Evolutionary conservation across 2,888 invertebrate species (phyloP).

Genomic region (Epinotia demarniana): DNA sequence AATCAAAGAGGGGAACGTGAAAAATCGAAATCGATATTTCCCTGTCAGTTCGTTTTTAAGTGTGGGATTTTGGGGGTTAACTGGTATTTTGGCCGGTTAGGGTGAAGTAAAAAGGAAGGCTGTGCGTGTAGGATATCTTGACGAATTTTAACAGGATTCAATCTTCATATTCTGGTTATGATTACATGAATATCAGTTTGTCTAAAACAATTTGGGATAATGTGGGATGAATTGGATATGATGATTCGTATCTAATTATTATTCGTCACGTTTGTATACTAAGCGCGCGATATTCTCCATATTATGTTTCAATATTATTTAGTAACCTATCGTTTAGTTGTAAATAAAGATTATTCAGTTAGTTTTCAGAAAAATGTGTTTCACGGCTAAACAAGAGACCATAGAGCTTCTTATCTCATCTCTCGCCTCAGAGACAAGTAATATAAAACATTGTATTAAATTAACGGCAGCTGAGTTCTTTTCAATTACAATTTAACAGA

Average conservation of each 20-base stretch:
- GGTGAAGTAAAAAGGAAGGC: constrained; percentile 4
- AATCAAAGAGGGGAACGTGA: constrained; percentile 43
- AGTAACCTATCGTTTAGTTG: too few relatives aligned
- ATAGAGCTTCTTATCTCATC: neutral
- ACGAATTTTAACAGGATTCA: constrained; percentile 14
- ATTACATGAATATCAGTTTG: too few relatives aligned
- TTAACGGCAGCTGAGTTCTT: constrained; percentile 24
- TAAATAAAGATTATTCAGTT: neutral
- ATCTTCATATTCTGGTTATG: neutral
- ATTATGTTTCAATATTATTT: too few relatives aligned
- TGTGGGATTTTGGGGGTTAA: constrained; percentile 43
- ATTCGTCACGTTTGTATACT: too few relatives aligned
- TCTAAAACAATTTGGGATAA: too few relatives aligned
- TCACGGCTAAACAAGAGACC: neutral
- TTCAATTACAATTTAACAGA: constrained; percentile 37
- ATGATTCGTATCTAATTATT: too few relatives aligned
- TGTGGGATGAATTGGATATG: too few relatives aligned
- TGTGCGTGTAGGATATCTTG: neutral
- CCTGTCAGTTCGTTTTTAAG: constrained; percentile 38
- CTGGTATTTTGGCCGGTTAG: constrained; percentile 31
- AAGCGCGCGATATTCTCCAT: too few relatives aligned
- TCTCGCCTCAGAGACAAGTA: constrained; percentile 1
- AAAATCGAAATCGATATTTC: constrained; percentile 45
- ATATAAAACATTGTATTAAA: constrained; percentile 34
- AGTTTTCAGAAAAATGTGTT: neutral